Base-by-base conservation (phyloP, 1,140 invertebrate genomes). In the Diorhabda sublineata region DNA sequence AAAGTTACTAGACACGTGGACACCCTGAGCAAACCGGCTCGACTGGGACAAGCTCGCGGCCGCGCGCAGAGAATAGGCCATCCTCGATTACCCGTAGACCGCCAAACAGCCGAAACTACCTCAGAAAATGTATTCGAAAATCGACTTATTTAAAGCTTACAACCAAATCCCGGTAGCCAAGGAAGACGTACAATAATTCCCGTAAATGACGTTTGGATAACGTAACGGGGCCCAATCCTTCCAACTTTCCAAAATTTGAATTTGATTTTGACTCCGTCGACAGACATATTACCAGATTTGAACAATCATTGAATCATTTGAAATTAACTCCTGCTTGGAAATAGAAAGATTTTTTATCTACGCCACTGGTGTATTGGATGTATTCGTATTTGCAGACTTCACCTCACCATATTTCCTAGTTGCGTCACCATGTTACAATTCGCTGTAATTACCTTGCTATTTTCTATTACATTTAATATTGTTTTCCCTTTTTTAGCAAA, bases 341-440 rank as follows among this genome's bases (percentile, higher is more conserved):
- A 3, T 4, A 2, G 6, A 52, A 8, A 52, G 3, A 8, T 6
- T n/a, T 6, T n/a, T n/a, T 52, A 2, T 52, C 6, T 52, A 52
- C 6, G 47, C 6, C n/a, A 52, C 6, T 3, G 2, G 9, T 9
- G 5, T 52, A 4, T n/a, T 6, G n/a, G 6, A n/a, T 4, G n/a
- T 52, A 8, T 52, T 52, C n/a, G 47, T 52, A 8, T 52, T n/a
- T 63, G 41, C 42, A 42, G 44, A 63, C n/a, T 65, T 58, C 47
- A 65, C 2, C 52, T 65, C 5, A 58, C n/a, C n/a, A 7, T 8
- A 7, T 65, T 65, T 65, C 64, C 64, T 65, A 65, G 64, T 65
- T 65, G 64, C 64, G 64, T 65, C 64, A 65, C 42, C 47, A 41
- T 65, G 64, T 58, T 65, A 65, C 64, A 65, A 65, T 65, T 65